Percentiles rank a stretch among this genome's conserved stretches.
Evolutionary conservation across 2,888 invertebrate species (phyloP).

Genomic region (Sylvicola cinctus): DNA sequence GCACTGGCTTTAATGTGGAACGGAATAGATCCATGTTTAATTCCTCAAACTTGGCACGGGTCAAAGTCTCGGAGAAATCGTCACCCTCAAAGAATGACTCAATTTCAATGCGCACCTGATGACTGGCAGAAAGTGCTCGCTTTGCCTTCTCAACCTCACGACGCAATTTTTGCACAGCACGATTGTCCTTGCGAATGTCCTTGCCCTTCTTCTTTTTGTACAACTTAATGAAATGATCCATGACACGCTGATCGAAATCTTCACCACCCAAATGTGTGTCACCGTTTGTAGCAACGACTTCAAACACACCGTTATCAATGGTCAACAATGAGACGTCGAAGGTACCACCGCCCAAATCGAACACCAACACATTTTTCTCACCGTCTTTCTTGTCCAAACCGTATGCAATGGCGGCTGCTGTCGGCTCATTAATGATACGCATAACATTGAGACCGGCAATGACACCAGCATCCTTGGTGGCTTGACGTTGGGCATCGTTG

Average conservation of each 20-base stretch:
- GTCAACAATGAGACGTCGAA: slow-evolving; percentile 96
- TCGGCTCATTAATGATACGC: slow-evolving; percentile 94
- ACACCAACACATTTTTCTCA: slow-evolving; percentile 95
- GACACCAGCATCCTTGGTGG: slow-evolving; percentile 94
- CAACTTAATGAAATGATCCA: slow-evolving; percentile 97
- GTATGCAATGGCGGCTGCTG: slow-evolving; percentile 92
- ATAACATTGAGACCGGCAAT: slow-evolving; percentile 45
- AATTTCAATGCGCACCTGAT: slow-evolving; percentile 95
- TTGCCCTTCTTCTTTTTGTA: slow-evolving; percentile 98
- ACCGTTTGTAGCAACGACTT: slow-evolving; percentile 43
- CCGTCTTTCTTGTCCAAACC: slow-evolving; percentile 93
- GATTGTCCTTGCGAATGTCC: slow-evolving; percentile 84
- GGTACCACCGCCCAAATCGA: slow-evolving; percentile 98
- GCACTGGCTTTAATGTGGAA: slow-evolving; percentile 85
- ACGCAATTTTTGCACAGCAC: slow-evolving; percentile 88
- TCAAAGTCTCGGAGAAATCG: slow-evolving; percentile 94
- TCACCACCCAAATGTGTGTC: slow-evolving; percentile 98
- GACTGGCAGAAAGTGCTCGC: slow-evolving; percentile 75
- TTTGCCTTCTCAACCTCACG: slow-evolving; percentile 97
- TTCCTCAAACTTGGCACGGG: slow-evolving; percentile 97
- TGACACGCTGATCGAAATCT: slow-evolving; percentile 95
- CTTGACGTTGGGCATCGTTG: slow-evolving; percentile 98
- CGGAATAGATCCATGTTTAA: slow-evolving; percentile 85
- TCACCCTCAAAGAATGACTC: slow-evolving; percentile 97
- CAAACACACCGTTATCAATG: slow-evolving; percentile 97